A percentile compares a stretch with the other conserved stretches of the same genome.
phyloP scores from a whole-genome alignment of 1,140 invertebrate species.

The Caenorhabditis briggsae region DNA sequence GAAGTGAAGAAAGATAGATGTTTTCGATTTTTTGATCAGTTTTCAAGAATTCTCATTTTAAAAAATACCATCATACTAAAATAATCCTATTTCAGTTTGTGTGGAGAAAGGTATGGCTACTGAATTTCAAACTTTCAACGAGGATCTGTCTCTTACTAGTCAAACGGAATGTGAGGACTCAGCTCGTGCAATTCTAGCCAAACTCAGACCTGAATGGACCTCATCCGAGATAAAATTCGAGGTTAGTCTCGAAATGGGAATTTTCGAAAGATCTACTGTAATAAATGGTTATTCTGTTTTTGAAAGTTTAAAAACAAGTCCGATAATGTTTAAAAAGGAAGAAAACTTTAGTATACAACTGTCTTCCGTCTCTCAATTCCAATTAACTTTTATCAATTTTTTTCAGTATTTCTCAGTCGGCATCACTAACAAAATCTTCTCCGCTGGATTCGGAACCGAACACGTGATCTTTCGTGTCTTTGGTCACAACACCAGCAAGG shows the following conservation, averaged over 20 bases:
- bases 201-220: conserved; percentile 62
- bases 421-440: conserved; percentile 92
- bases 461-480: conserved; percentile 88
- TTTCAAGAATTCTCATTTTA: background rate
- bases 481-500: conserved; percentile 91
- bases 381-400: too few relatives aligned
- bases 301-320: background rate
- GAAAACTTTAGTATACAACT: too few relatives aligned
- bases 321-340: too few relatives aligned
- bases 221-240: conserved; percentile 56
- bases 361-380: too few relatives aligned
- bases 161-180: conserved; percentile 23
- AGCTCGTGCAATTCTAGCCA: conserved; percentile 45
- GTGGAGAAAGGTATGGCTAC: background rate
- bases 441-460: conserved; percentile 81
- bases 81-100: background rate
- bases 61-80: background rate
- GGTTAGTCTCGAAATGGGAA: conserved; percentile 15
- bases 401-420: conserved; percentile 91
- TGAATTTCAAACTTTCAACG: conserved; percentile 1
- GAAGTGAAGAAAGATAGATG: background rate
- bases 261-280: too few relatives aligned
- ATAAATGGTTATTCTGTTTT: too few relatives aligned
- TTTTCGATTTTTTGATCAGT: conserved; percentile 46
- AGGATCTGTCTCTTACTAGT: conserved; percentile 20